A percentile compares a stretch with the other conserved stretches of the same genome.
phyloP scores from a whole-genome alignment of 2,888 invertebrate species.

The Lapara coniferarum region DNA sequence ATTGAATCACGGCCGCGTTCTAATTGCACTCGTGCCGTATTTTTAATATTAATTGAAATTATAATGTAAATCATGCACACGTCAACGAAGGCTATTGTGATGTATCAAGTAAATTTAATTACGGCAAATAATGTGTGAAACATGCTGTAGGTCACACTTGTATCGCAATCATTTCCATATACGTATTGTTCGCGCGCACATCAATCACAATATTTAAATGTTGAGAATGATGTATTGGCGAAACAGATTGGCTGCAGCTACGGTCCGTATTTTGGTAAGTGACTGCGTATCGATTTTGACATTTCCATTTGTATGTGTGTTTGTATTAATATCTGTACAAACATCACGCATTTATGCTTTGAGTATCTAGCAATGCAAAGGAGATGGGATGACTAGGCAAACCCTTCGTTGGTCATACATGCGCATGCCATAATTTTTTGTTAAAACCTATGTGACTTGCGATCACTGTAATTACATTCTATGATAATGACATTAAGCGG shows the following conservation, averaged over 20 bases:
- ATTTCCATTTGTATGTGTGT: neutral
- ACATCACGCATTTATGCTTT: no score
- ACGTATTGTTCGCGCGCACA: conserved; percentile 19
- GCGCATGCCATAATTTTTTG: no score
- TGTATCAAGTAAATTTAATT: conserved; percentile 4
- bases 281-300: neutral
- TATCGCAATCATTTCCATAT: conserved; percentile 27
- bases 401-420: no score
- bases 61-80: neutral
- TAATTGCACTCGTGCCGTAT: neutral
- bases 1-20: neutral
- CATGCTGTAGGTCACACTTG: neutral
- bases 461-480: no score
- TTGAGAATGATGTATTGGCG: conserved; percentile 16
- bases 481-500: no score
- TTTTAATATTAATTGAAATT: no score
- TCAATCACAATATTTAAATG: conserved; percentile 30
- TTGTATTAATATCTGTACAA: no score
- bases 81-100: neutral
- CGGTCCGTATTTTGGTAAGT: conserved; percentile 8
- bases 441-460: no score
- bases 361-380: no score
- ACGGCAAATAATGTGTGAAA: neutral
- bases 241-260: conserved; percentile 26
- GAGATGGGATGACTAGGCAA: no score